These are phyloP conservation scores for Parauchenoglanis punctatus DNA, from an alignment of 2,797 vertebrate species.

Conservation along the genomic window DNA sequence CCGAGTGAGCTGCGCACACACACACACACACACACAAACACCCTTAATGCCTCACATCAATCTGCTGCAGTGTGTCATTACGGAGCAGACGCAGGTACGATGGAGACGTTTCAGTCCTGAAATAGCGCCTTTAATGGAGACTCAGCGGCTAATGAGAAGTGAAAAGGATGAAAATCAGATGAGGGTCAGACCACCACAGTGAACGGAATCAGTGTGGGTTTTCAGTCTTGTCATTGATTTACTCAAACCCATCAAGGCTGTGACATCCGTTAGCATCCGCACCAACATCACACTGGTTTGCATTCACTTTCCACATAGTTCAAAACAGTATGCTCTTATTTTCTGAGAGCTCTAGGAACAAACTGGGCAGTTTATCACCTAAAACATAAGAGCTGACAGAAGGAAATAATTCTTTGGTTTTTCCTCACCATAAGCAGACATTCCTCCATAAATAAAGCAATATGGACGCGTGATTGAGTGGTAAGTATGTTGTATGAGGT, in stretches of 20 bases:
- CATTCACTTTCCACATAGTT: not conserved
- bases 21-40: slow-evolving; percentile 2
- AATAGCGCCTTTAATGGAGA: slow-evolving; percentile 47
- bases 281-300: not conserved
- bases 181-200: not conserved
- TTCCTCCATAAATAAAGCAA: not conserved
- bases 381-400: slow-evolving; percentile 2
- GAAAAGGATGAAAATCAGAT: slow-evolving; percentile 6
- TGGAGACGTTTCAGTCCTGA: slow-evolving; percentile 35
- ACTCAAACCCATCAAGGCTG: not conserved
- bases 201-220: not conserved
- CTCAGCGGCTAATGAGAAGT: slow-evolving; percentile 41
- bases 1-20: not conserved
- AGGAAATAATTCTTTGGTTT: not conserved
- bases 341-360: not conserved
- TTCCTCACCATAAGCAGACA: not conserved
- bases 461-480: too few species aligned
- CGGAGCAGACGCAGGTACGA: slow-evolving; percentile 28
- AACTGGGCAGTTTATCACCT: not conserved
- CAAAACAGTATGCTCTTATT: not conserved
- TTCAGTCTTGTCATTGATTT: not conserved
- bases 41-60: not conserved
- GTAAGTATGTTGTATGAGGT: not conserved
- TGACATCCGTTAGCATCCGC: not conserved
- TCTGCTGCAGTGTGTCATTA: slow-evolving; percentile 17